Evolutionary conservation across 2,888 invertebrate species (phyloP), one percentile per base, ranked within the genome.

Genomic region (Gastracanthus pulcherrimus): DNA sequence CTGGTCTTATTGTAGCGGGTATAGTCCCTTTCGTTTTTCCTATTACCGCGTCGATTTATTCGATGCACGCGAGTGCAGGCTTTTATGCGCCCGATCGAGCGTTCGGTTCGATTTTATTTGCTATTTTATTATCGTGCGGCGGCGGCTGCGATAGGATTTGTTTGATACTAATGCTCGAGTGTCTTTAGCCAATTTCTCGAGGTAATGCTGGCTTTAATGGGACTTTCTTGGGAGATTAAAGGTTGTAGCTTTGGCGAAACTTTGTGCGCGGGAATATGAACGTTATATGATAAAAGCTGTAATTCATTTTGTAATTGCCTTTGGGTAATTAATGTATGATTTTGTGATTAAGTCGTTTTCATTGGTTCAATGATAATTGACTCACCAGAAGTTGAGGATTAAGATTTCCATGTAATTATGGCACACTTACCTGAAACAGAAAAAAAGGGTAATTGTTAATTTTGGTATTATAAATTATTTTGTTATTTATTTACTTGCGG

Each of bases 1-100:
- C n/a, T n/a, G n/a, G n/a, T n/a, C n/a, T n/a, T n/a, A n/a, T n/a
- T n/a, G n/a, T n/a, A n/a, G n/a, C n/a, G n/a, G n/a, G n/a, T n/a
- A n/a, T 55, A 31, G 55, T 71, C 55, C 55, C 13, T 62, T 74
- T 72, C 77, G 66, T 77, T 77, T 77, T 81, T 72, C 76, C 71
- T 72, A 74, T 74, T 76, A 72, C 72, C 23, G n/a, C 11, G 41
- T 38, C 76, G 75, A 76, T 76, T 76, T 69, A 62, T 64, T 64
- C 76, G 70, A 26, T 23, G 58, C 34, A 11, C 34, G n/a, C n/a
- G n/a, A n/a, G n/a, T n/a, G n/a, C n/a, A 19, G n/a, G 41, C 67
- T 36, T 31, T 55, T 48, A 71, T 26, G 66, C 34, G 55, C 38
- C n/a, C n/a, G n/a, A n/a, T n/a, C n/a, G n/a, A n/a, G n/a, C n/a